These are phyloP conservation scores for Empis stercorea DNA, from an alignment of 2,888 invertebrate species.

Conservation along the genomic window DNA sequence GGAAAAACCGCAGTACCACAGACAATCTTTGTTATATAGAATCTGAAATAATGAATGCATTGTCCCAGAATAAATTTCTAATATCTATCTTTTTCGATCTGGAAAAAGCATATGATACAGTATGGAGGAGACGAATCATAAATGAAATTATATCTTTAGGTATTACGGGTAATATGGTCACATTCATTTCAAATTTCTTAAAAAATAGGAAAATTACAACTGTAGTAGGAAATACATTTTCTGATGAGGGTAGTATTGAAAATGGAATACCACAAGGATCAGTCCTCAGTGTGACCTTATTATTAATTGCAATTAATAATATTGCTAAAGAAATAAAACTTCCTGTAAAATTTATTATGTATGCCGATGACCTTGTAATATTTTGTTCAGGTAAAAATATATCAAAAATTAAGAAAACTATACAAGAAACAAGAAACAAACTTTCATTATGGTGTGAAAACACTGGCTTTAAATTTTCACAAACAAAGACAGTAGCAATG, in stretches of 20 bases:
- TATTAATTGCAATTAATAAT: constrained; percentile 2
- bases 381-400: background rate
- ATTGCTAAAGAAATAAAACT: background rate
- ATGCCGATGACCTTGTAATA: constrained; percentile 2
- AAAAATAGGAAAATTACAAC: background rate
- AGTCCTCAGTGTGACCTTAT: background rate
- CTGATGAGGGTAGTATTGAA: background rate
- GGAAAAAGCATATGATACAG: no score
- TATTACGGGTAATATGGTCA: background rate
- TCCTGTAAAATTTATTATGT: constrained; percentile 1
- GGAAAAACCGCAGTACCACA: background rate
- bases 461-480: background rate
- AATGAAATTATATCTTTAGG: background rate
- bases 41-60: background rate
- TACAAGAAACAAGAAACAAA: background rate
- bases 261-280: constrained; percentile 4
- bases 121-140: background rate
- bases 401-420: background rate
- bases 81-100: background rate
- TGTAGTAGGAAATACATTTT: background rate
- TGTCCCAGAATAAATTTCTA: background rate
- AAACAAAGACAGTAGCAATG: constrained; percentile 1
- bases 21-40: background rate
- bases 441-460: background rate
- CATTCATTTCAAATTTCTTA: no score